Evolutionary conservation across 2,888 invertebrate species (phyloP).

Genomic region (Euphydryas editha): DNA sequence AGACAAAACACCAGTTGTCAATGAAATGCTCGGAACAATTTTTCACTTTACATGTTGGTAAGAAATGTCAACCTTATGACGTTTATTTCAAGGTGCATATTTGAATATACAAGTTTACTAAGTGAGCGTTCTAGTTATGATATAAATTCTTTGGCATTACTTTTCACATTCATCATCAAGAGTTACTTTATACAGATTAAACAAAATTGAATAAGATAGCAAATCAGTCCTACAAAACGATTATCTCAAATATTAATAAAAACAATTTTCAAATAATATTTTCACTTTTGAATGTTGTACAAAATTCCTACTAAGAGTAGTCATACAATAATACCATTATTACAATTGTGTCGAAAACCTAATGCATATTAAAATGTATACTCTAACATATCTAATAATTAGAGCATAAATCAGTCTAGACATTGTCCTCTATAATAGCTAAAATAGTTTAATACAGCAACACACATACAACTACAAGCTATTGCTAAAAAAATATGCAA

Average conservation of each 20-base stretch:
- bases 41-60: no score
- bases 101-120: no score
- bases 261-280: background rate
- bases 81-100: no score
- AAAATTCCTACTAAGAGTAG: conserved; percentile 14
- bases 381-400: conserved; percentile 62
- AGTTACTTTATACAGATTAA: background rate
- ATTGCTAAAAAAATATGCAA: conserved; percentile 40
- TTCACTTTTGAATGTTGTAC: conserved; percentile 29
- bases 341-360: conserved; percentile 72
- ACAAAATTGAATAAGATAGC: background rate
- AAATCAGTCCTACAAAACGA: background rate
- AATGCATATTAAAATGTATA: conserved; percentile 47
- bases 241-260: background rate
- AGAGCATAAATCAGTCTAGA: conserved; percentile 81
- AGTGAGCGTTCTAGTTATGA: no score
- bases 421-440: conserved; percentile 70
- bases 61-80: no score
- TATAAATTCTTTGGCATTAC: no score
- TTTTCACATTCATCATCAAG: background rate
- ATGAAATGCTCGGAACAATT: no score
- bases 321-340: conserved; percentile 47
- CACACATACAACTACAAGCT: conserved; percentile 52
- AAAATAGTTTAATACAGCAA: conserved; percentile 42
- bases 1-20: no score